These are phyloP conservation scores for Coregonus suidteri DNA, from an alignment of 2,797 vertebrate species.

Conservation along the genomic window DNA sequence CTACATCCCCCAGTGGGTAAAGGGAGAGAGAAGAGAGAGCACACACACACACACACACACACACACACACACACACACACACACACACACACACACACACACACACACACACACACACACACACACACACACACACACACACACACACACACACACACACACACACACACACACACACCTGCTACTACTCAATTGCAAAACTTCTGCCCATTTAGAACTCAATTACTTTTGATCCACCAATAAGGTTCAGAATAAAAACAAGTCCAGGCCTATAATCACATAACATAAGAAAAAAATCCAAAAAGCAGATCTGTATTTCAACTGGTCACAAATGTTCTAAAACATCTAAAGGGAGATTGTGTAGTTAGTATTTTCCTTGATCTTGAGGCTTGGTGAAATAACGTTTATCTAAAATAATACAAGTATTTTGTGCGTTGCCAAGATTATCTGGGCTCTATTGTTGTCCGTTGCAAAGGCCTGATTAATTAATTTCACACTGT, in stretches of 20 bases:
- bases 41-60: not conserved
- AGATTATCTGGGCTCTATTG: constrained; percentile 62
- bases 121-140: constrained; percentile 18
- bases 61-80: constrained; percentile 3
- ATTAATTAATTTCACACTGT: constrained; percentile 84
- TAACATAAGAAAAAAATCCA: not conserved
- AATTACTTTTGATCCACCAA: not conserved
- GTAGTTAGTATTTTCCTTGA: constrained; percentile 7
- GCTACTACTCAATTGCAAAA: not conserved
- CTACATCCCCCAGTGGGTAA: not conserved
- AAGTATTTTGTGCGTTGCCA: constrained; percentile 57
- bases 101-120: constrained; percentile 17
- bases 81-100: constrained; percentile 1
- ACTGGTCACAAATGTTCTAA: not conserved
- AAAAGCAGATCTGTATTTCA: not conserved
- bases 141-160: constrained; percentile 9
- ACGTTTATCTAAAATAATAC: constrained; percentile 19
- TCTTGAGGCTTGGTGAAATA: constrained; percentile 31
- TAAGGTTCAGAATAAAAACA: not conserved
- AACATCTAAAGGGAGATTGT: not conserved
- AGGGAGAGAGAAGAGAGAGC: constrained; percentile 3
- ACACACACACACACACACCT: constrained; percentile 2
- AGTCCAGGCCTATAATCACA: not conserved
- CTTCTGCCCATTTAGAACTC: not conserved
- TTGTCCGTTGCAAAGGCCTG: constrained; percentile 62